Conservation (phyloP, 2,113 vertebrate genomes). For the Trematocara unimaculatum region DNA sequence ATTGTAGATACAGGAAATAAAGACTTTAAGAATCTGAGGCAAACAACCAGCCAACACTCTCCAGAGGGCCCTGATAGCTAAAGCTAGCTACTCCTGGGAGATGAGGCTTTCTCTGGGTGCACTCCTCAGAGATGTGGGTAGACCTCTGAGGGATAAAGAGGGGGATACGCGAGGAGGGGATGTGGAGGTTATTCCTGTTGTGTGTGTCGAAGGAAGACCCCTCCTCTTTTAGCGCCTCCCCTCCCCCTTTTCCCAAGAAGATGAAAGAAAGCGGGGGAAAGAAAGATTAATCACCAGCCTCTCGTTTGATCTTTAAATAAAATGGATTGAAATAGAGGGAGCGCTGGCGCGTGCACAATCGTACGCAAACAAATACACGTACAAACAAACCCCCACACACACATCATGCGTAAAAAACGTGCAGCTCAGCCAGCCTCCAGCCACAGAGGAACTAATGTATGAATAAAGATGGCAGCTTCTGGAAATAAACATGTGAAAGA, state of each 20-base stretch:
- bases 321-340: conserved; percentile 66
- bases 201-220: conserved; percentile 43
- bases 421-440: conserved; percentile 47
- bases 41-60: conserved; percentile 1
- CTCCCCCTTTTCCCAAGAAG: conserved; percentile 50
- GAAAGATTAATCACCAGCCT: conserved; percentile 75
- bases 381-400: neutral
- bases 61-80: neutral
- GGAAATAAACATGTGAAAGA: conserved; percentile 58
- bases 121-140: conserved; percentile 7
- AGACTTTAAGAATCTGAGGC: neutral
- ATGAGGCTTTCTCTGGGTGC: conserved; percentile 18
- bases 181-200: conserved; percentile 59
- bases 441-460: conserved; percentile 63
- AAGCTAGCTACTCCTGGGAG: neutral
- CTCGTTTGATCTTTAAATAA: conserved; percentile 78
- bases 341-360: conserved; percentile 39
- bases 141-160: conserved; percentile 27
- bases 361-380: conserved; percentile 2
- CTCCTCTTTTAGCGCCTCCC: conserved; percentile 27
- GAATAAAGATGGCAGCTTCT: conserved; percentile 68
- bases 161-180: neutral
- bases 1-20: neutral
- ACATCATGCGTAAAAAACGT: conserved; percentile 25
- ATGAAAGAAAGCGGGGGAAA: conserved; percentile 67